Evolutionary conservation across 2,888 invertebrate genomes (phyloP).

Genomic region (Oasisia sp.): DNA sequence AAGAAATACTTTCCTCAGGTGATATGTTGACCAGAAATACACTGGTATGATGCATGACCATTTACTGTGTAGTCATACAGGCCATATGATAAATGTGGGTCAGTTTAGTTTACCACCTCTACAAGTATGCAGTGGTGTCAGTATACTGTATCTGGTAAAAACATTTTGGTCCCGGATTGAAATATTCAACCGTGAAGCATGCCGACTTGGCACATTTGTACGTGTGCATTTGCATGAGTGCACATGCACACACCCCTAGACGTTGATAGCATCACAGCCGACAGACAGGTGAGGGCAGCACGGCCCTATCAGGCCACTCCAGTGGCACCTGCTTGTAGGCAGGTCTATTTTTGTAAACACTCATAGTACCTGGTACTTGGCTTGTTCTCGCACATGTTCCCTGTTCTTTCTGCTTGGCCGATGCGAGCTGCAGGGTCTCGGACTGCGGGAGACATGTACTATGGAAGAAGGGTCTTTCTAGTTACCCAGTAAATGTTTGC

Average conservation of each 20-base stretch:
- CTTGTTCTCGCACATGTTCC: neutral
- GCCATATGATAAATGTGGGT: neutral
- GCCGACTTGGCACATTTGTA: neutral
- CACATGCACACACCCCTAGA: neutral
- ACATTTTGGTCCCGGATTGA: neutral
- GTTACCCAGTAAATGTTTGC: neutral
- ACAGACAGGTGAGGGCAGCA: neutral
- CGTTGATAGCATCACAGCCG: neutral
- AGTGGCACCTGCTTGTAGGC: neutral
- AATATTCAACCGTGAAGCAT: neutral
- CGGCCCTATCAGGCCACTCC: neutral
- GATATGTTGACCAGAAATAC: neutral
- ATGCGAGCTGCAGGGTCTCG: neutral
- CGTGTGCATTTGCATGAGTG: neutral
- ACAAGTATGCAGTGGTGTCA: neutral
- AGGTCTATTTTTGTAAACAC: neutral
- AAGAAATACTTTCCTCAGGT: neutral
- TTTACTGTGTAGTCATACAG: neutral
- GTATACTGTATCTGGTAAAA: neutral
- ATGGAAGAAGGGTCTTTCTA: neutral
- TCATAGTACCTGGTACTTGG: slow-evolving; percentile 1
- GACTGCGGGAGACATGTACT: neutral
- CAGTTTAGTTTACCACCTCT: neutral
- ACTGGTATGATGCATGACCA: neutral
- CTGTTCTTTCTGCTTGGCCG: neutral